Base-by-base conservation (phyloP, 1,140 invertebrate species). In the Mycetomoellerius zeteki region DNA sequence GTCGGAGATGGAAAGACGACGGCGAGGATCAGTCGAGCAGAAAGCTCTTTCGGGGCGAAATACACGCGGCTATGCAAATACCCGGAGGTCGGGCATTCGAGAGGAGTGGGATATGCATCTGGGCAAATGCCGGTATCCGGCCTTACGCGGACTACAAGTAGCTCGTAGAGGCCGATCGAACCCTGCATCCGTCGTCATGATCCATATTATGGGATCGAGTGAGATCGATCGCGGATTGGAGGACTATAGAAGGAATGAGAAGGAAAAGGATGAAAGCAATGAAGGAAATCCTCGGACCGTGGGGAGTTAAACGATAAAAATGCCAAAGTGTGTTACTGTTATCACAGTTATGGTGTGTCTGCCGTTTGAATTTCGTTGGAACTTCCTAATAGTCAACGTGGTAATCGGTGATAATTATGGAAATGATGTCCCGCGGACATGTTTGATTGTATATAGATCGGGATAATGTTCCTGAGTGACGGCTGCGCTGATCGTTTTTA, bases 51-150 rank as follows among this genome's bases (percentile, higher is more conserved):
- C 72, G 19, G 47, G 19, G 65, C 21, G 65, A 86, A 86, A 89
- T 88, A 89, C 75, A 89, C 27, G 86, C 64, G 72, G 86, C 72
- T 77, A 88, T 89, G 80, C 72, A 88, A 84, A 82, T 84, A 77
- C 12, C 64, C 47, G 30, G 58, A 16, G 33, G 50, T 16, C 21
- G 58, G 47, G 62, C 52, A 72, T 88, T 88, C 64, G 54, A 37
- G 43, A 54, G 47, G n/a, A 21, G 27, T 6, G 12, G 56, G 64
- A 65, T 50, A 47, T 85, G 64, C 72, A 85, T 50, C 75, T 50
- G 24, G 54, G 33, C 21, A 72, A 87, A 88, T 69, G 56, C 16
- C 21, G 37, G 78, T 69, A 87, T n/a, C 16, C 54, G 80, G 37
- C 37, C 24, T 73, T 19, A 50, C 60, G 67, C 24, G 72, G 81